These are phyloP conservation scores for Arenicola marina DNA, from an alignment of 2,888 invertebrate species.

Conservation along the genomic window DNA sequence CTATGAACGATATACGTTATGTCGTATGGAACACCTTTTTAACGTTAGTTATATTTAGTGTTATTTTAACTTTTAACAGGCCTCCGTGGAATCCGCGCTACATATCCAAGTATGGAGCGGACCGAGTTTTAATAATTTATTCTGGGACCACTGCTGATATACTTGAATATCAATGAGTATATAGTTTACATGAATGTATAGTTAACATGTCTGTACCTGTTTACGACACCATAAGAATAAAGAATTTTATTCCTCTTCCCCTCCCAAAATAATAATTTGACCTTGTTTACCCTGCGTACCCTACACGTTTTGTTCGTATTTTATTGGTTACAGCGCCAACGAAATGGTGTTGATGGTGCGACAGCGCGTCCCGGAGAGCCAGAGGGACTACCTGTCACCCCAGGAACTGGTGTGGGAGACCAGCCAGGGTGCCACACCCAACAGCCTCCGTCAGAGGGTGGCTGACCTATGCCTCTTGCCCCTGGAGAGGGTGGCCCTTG, in stretches of 20 bases:
- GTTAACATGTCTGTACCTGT: too few relatives aligned
- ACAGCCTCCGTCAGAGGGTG: conserved; percentile 39
- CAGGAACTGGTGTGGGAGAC: conserved; percentile 51
- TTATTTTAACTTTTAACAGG: too few relatives aligned
- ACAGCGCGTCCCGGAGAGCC: conserved; percentile 40
- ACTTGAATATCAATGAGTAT: too few relatives aligned
- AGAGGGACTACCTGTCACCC: conserved; percentile 38
- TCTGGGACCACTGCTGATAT: too few relatives aligned
- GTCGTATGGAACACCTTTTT: not conserved
- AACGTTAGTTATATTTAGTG: not conserved
- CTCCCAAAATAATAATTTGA: too few relatives aligned
- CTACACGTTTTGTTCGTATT: not conserved
- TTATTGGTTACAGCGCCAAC: conserved; percentile 38
- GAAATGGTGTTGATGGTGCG: conserved; percentile 44
- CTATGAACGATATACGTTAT: not conserved
- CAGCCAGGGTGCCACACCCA: conserved; percentile 39
- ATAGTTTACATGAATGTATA: too few relatives aligned
- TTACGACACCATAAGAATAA: too few relatives aligned
- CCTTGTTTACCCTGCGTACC: not conserved
- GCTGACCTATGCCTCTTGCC: conserved; percentile 37
- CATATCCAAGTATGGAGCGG: too few relatives aligned
- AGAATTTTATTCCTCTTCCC: too few relatives aligned
- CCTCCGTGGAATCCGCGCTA: too few relatives aligned
- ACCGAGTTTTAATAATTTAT: too few relatives aligned
- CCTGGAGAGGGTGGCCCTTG: conserved; percentile 42